A percentile compares a stretch with the other conserved stretches of the same genome.
Conservation (phyloP, 2,797 vertebrate genomes). For the Leptodactylus fallax region DNA sequence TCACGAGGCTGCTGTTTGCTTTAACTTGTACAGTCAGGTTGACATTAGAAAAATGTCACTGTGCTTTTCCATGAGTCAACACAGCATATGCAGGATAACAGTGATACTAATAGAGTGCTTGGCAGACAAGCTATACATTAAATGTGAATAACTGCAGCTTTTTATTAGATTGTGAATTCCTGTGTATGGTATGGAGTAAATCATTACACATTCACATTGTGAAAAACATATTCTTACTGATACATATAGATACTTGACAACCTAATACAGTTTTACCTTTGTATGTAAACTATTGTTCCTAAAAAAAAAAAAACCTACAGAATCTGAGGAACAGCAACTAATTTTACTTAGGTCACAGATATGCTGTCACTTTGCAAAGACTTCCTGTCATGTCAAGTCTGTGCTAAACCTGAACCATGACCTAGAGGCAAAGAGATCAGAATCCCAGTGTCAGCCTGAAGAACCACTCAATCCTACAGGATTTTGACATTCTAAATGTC, state of each 20-base stretch:
- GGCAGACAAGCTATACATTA: conserved; percentile 10
- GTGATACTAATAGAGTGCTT: conserved; percentile 33
- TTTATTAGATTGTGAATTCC: neutral
- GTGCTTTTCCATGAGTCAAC: conserved; percentile 28
- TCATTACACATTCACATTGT: neutral
- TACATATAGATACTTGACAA: neutral
- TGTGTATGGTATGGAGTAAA: conserved; percentile 16
- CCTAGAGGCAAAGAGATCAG: conserved; percentile 29
- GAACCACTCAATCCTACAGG: conserved; percentile 28
- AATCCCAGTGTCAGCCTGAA: conserved; percentile 28
- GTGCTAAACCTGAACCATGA: conserved; percentile 50
- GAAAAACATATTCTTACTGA: neutral
- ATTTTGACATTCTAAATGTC: conserved; percentile 46
- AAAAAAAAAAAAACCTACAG: neutral
- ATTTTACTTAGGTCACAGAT: conserved; percentile 40
- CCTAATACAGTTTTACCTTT: neutral
- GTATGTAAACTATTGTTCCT: conserved; percentile 26
- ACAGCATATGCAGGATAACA: neutral
- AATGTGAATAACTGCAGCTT: conserved; percentile 19
- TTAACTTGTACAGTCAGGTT: conserved; percentile 26
- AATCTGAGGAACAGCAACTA: conserved; percentile 21
- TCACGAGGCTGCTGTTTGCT: neutral
- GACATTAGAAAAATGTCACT: conserved; percentile 41
- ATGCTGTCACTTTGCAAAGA: conserved; percentile 48
- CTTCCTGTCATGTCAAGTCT: conserved; percentile 56